These are phyloP conservation scores for Triops cancriformis DNA, from an alignment of 1,140 invertebrate genomes.

Conservation along the genomic window DNA sequence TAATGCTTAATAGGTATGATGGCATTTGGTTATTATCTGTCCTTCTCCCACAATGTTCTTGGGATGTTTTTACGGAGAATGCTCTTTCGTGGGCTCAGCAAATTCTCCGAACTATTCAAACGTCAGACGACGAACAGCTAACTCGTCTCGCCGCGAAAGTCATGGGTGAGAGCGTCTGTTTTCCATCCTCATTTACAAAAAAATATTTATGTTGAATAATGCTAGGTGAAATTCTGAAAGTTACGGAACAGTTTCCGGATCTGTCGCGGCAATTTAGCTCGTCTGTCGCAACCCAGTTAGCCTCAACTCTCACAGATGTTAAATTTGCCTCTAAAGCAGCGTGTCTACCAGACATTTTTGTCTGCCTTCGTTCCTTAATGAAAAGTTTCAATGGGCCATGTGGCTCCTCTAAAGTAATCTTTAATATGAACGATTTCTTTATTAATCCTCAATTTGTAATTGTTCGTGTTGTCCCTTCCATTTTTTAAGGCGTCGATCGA, in stretches of 20 bases:
- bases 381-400: not conserved
- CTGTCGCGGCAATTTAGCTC: not conserved
- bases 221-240: not conserved
- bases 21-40: not conserved
- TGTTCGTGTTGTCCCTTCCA: not conserved
- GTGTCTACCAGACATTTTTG: not conserved
- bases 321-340: not conserved
- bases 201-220: not conserved
- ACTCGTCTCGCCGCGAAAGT: not conserved
- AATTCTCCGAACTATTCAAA: not conserved
- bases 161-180: not conserved
- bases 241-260: not conserved
- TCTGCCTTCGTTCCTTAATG: not conserved
- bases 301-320: not conserved
- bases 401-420: not conserved
- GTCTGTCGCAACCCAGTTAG: not conserved
- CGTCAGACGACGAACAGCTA: not conserved
- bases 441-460: not conserved
- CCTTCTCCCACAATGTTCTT: not conserved
- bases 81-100: not conserved
- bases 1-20: not conserved
- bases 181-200: not conserved
- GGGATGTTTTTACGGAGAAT: not conserved
- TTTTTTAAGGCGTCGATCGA: not conserved
- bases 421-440: not conserved